Percentiles rank a stretch among this genome's conserved stretches.
Conservation (phyloP, 2,888 invertebrate genomes). For the Melipona bicolor region DNA sequence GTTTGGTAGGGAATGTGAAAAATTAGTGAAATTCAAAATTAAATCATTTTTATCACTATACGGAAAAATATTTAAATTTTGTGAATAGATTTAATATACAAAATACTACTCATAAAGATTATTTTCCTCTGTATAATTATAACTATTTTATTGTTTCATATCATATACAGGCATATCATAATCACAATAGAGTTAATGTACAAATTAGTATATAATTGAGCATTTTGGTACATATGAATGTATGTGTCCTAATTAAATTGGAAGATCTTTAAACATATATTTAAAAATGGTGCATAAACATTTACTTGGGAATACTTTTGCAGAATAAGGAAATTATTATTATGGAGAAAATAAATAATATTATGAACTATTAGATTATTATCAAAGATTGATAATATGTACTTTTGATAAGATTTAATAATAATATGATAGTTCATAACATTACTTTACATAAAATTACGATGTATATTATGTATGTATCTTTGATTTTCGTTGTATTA, state of each 20-base stretch:
- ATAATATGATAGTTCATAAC: too few relatives aligned
- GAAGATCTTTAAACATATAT: not conserved
- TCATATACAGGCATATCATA: slow-evolving; percentile 9
- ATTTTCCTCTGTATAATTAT: slow-evolving; percentile 40
- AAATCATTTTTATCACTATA: slow-evolving; percentile 1
- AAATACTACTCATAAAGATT: slow-evolving; percentile 45
- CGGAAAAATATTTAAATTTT: slow-evolving; percentile 14
- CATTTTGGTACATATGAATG: not conserved
- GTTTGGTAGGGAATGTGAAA: not conserved
- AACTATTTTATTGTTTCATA: slow-evolving; percentile 28
- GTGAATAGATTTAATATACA: slow-evolving; percentile 7
- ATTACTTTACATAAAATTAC: too few relatives aligned
- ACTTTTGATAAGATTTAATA: too few relatives aligned
- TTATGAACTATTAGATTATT: not conserved
- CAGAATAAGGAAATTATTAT: not conserved
- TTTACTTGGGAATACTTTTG: not conserved
- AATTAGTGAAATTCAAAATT: not conserved
- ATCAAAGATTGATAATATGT: too few relatives aligned
- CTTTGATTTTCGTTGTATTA: too few relatives aligned
- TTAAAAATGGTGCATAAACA: not conserved
- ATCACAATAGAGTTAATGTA: too few relatives aligned
- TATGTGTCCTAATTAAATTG: not conserved
- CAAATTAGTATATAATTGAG: not conserved
- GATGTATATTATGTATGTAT: too few relatives aligned
- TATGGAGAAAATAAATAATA: not conserved